Conservation (phyloP, 2,888 invertebrate genomes). For the Odontomyia ornata region DNA sequence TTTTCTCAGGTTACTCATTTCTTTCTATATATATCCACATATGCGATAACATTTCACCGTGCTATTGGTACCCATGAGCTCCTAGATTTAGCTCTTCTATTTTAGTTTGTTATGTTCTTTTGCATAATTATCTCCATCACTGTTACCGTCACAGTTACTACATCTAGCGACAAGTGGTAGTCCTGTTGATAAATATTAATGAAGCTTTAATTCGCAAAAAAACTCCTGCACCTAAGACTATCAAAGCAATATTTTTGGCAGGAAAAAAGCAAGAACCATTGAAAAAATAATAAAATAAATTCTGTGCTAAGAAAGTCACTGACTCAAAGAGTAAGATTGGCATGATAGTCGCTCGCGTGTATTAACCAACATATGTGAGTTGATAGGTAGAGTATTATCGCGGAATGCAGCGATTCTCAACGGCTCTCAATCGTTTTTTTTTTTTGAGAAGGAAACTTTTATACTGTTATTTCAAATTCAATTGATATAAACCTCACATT, state of each 20-base stretch:
- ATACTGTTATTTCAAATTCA: no score
- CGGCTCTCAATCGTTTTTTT: not conserved
- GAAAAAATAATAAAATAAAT: not conserved
- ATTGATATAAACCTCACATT: no score
- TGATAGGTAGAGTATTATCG: not conserved
- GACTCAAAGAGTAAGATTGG: not conserved
- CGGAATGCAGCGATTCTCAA: not conserved
- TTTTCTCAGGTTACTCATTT: no score
- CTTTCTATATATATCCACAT: no score
- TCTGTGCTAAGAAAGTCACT: constrained; percentile 27
- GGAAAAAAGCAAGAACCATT: not conserved
- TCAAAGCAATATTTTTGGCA: no score
- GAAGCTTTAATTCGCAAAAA: not conserved
- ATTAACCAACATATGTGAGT: no score
- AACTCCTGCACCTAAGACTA: no score
- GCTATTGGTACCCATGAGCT: not conserved
- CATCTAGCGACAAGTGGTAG: not conserved
- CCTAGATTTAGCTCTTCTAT: not conserved
- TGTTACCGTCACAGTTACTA: not conserved
- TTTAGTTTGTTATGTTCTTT: not conserved
- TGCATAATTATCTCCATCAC: not conserved
- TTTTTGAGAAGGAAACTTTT: no score
- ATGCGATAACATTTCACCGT: not conserved
- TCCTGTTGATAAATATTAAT: not conserved
- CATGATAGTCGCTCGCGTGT: not conserved